Conservation (phyloP, 2,888 invertebrate species). For the Nasonovia ribisnigri region DNA sequence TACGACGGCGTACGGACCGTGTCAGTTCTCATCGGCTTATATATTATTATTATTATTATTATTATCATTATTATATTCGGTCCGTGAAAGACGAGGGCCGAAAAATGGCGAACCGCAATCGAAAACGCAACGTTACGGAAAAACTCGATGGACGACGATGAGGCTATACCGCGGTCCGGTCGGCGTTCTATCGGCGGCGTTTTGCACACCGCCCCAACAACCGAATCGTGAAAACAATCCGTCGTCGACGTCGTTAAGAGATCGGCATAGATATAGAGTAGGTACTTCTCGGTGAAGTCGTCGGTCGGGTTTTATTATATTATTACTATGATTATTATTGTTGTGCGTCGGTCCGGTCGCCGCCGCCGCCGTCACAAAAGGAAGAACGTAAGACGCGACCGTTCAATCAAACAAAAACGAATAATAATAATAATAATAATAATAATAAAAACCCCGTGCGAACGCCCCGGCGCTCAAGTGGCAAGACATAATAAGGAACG, state of each 20-base stretch:
- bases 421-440: conserved; percentile 34
- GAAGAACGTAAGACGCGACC: conserved; percentile 47
- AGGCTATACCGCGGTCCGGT: conserved; percentile 17
- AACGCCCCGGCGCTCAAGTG: conserved; percentile 60
- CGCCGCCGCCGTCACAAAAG: conserved; percentile 56
- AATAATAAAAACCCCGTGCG: conserved; percentile 60
- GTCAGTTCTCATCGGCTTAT: conserved; percentile 26
- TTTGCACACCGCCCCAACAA: conserved; percentile 37
- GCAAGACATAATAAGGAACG: conserved; percentile 50
- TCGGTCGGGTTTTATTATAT: conserved; percentile 44
- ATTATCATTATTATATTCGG: conserved; percentile 19
- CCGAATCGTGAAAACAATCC: conserved; percentile 60
- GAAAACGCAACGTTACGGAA: conserved; percentile 58
- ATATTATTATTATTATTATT: neutral
- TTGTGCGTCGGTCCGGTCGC: conserved; percentile 52
- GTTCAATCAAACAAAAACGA: conserved; percentile 61
- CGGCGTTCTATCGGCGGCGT: conserved; percentile 3
- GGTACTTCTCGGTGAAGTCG: neutral
- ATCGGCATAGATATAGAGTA: conserved; percentile 43
- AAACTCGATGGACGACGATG: conserved; percentile 26
- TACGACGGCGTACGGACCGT: conserved; percentile 47
- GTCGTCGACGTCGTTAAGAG: conserved; percentile 55
- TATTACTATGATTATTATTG: conserved; percentile 45
- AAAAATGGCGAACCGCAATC: conserved; percentile 41
- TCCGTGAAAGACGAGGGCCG: conserved; percentile 31